Evolutionary conservation across 1,140 invertebrate species (phyloP), one percentile per base, ranked within the genome.

Genomic region (Neodiprion virginianus): DNA sequence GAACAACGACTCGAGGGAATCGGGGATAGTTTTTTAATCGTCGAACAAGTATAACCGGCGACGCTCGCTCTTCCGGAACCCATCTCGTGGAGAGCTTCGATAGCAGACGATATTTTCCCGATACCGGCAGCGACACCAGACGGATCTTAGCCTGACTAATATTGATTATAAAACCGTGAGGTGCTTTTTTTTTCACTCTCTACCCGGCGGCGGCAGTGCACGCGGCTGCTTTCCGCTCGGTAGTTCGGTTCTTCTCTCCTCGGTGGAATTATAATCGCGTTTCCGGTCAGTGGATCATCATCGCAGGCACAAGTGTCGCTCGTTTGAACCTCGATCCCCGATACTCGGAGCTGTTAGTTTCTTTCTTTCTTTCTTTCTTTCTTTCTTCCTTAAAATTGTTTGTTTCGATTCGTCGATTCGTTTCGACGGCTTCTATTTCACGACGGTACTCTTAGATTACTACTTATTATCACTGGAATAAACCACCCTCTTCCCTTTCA

Each of bases 101-200:
- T 8, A 61, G 53, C 53, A 61, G 53, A 61, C 53, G 53, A 8
- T 11, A 67, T 69, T 68, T 72, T 66, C 61, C 47, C 49, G 67
- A 21, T 68, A 65, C 47, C 69, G 49, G 72, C 67, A 76, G 81
- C 83, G 83, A 83, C 82, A 77, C 82, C 71, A 67, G 72, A 81
- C 83, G 83, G 82, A 80, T 79, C 66, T 74, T 74, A 76, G 75
- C 78, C 74, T 79, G 79, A 84, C 84, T 81, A 85, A 83, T 85
- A 86, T 86, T 85, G 85, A 86, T 86, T 84, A 81, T 81, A 81
- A 84, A 85, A 85, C 79, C 67, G 70, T 48, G 70, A 7, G 21
- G 40, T 75, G 73, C 48, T 76, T 74, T 75, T 74, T 77, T 12
- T 76, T 74, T 76, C 71, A 75, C 72, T 76, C 61, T 69, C 68